phyloP scores from a whole-genome alignment of 2,797 vertebrate species.

The Peromyscus attwateri region DNA sequence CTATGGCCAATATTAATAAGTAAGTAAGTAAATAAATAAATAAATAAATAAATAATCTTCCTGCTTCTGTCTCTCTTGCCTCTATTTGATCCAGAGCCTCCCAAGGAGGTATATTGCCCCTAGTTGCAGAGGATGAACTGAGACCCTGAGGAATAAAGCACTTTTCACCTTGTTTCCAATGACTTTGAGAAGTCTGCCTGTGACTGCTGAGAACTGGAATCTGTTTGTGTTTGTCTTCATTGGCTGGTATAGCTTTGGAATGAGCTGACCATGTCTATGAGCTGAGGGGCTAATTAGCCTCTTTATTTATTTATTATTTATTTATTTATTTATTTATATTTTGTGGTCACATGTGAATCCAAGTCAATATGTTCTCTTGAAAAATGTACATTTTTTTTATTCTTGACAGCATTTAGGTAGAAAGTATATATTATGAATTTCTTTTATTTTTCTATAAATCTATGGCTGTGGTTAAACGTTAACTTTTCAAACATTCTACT shows the following conservation, averaged over 20 bases:
- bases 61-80: neutral
- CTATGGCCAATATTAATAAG: neutral
- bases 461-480: neutral
- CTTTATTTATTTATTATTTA: neutral
- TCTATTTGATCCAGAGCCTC: neutral
- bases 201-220: neutral
- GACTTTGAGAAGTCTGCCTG: neutral
- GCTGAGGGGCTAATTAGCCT: neutral
- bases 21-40: neutral
- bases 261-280: neutral
- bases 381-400: neutral
- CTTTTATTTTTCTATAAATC: neutral
- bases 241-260: neutral
- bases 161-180: neutral
- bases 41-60: too few relatives aligned
- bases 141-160: neutral
- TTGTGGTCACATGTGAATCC: neutral
- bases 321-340: neutral
- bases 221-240: neutral
- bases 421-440: neutral
- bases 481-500: neutral
- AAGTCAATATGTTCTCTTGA: neutral
- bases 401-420: neutral
- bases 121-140: slow-evolving; percentile 20
- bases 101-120: neutral